Conservation (phyloP, 2,888 invertebrate genomes). For the Stenichneumon culpator region DNA sequence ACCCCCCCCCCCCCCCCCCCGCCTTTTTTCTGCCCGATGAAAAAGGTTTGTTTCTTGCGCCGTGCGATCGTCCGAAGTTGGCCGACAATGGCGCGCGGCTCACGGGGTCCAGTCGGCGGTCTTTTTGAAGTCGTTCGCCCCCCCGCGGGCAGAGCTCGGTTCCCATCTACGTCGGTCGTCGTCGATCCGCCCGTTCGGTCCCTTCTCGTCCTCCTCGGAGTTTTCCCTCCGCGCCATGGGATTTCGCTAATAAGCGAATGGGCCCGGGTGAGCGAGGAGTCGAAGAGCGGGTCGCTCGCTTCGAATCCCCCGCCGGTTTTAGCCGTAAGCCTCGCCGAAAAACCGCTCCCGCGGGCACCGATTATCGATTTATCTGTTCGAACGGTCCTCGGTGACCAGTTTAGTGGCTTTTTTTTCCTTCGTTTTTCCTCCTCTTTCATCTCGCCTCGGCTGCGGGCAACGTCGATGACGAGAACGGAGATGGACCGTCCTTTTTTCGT, state of each 20-base stretch:
- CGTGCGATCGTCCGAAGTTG: slow-evolving; percentile 32
- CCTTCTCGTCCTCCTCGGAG: slow-evolving; percentile 41
- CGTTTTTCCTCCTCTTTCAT: not conserved
- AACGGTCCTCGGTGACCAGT: slow-evolving; percentile 56
- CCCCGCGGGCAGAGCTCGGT: slow-evolving; percentile 43
- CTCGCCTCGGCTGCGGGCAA: slow-evolving; percentile 13
- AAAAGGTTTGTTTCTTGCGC: slow-evolving; percentile 36
- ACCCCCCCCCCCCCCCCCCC: too few relatives aligned
- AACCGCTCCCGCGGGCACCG: slow-evolving; percentile 62
- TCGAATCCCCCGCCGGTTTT: slow-evolving; percentile 24
- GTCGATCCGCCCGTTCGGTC: slow-evolving; percentile 39
- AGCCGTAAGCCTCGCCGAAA: slow-evolving; percentile 54
- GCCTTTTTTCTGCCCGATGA: not conserved
- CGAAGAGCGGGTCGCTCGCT: slow-evolving; percentile 34
- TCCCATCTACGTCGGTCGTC: slow-evolving; percentile 37
- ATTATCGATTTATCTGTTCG: slow-evolving; percentile 75
- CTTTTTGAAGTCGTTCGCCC: slow-evolving; percentile 56
- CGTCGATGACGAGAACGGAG: slow-evolving; percentile 40
- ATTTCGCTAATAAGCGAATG: slow-evolving; percentile 79
- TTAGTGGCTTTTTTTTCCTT: not conserved
- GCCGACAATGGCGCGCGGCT: slow-evolving; percentile 54
- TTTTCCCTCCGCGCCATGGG: slow-evolving; percentile 67
- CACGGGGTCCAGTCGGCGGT: slow-evolving; percentile 55
- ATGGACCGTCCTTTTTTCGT: slow-evolving; percentile 23
- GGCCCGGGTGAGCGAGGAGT: slow-evolving; percentile 58